A percentile compares a stretch with the other conserved stretches of the same genome.
These are phyloP conservation scores for Microcebus tavaratra DNA, from an alignment of 2,113 vertebrate species.

Conservation along the genomic window DNA sequence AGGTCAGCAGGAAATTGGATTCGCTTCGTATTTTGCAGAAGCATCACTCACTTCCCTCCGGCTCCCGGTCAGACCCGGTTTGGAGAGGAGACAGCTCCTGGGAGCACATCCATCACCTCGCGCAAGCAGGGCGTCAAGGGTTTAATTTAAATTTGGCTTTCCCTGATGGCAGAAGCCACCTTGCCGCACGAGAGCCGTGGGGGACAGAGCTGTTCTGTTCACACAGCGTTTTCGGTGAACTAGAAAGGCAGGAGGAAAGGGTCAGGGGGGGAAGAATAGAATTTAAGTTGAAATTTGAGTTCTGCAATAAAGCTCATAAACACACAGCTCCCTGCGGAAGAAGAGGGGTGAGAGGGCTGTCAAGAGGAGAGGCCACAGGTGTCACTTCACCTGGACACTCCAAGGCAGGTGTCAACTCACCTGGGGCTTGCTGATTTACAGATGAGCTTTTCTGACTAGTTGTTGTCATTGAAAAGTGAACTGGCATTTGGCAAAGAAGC, in stretches of 20 bases:
- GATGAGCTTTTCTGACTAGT: not conserved
- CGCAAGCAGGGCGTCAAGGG: not conserved
- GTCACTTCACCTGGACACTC: not conserved
- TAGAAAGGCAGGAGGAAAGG: not conserved
- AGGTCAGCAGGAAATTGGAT: constrained; percentile 59
- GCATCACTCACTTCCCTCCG: not conserved
- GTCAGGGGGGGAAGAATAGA: not conserved
- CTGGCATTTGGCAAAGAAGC: not conserved
- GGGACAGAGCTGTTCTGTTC: constrained; percentile 37
- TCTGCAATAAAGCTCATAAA: not conserved
- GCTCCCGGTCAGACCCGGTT: constrained; percentile 47
- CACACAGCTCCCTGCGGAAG: not conserved
- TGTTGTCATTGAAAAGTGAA: not conserved
- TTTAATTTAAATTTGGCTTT: constrained; percentile 70
- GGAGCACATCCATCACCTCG: constrained; percentile 67
- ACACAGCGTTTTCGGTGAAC: not conserved
- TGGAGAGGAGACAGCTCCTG: constrained; percentile 38
- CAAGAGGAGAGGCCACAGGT: not conserved
- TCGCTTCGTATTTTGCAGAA: constrained; percentile 45
- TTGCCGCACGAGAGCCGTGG: constrained; percentile 16
- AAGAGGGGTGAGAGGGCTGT: not conserved
- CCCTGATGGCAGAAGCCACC: constrained; percentile 61
- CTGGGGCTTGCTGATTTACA: not conserved
- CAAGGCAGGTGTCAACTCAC: fast-evolving
- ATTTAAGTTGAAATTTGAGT: not conserved